A percentile compares a stretch with the other conserved stretches of the same genome.
phyloP scores from a whole-genome alignment of 1,140 invertebrate genomes.

The Steinernema khuongi region DNA sequence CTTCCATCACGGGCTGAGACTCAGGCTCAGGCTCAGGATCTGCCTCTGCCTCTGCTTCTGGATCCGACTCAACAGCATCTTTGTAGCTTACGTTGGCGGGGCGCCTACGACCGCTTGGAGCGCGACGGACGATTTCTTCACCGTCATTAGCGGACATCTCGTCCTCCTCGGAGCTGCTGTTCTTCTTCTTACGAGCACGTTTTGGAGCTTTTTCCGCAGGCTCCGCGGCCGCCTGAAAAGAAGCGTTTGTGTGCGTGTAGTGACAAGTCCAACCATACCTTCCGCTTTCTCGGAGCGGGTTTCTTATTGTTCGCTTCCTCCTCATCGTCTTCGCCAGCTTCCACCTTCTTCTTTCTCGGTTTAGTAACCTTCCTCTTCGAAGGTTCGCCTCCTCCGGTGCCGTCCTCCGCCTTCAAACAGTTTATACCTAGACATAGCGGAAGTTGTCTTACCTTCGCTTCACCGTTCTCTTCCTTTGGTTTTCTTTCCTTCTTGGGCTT shows the following conservation, averaged over 20 bases:
- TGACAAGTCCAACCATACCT: too few relatives aligned
- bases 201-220: background rate
- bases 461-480: constrained; percentile 11
- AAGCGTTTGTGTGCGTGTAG: too few relatives aligned
- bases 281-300: background rate
- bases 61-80: background rate
- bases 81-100: background rate
- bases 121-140: background rate
- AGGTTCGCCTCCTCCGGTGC: background rate
- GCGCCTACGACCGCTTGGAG: background rate
- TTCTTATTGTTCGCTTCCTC: background rate
- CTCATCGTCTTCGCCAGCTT: background rate
- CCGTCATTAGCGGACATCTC: background rate
- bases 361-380: constrained; percentile 3
- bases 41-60: background rate
- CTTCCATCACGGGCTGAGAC: too few relatives aligned
- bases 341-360: background rate
- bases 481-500: constrained; percentile 20
- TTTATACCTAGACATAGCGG: constrained; percentile 27
- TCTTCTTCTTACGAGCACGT: background rate
- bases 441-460: constrained; percentile 1
- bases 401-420: constrained; percentile 8
- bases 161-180: background rate
- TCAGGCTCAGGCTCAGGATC: too few relatives aligned
- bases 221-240: background rate